A percentile compares a stretch with the other conserved stretches of the same genome.
phyloP scores from a whole-genome alignment of 2,888 invertebrate genomes.

The Augochlorella aurata region DNA sequence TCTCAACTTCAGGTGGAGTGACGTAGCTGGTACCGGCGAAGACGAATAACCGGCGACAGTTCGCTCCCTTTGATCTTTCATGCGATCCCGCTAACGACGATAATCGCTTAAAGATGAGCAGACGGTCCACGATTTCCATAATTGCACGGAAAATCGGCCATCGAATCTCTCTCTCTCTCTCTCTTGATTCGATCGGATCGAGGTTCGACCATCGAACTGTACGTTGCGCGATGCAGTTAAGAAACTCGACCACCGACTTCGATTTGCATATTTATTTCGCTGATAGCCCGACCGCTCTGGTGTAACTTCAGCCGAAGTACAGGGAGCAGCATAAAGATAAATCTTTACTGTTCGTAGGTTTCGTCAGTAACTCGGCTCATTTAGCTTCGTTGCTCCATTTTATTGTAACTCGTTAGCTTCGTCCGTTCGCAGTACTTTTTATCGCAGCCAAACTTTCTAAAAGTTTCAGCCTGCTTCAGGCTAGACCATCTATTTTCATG shows the following conservation, averaged over 20 bases:
- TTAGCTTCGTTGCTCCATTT: background rate
- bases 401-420: background rate
- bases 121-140: slow-evolving; percentile 33
- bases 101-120: slow-evolving; percentile 26
- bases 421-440: background rate
- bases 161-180: background rate
- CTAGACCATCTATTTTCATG: no score
- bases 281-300: background rate
- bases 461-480: background rate
- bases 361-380: background rate
- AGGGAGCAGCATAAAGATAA: background rate
- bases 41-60: slow-evolving; percentile 32
- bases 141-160: slow-evolving; percentile 18
- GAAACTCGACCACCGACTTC: background rate
- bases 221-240: background rate
- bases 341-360: slow-evolving; percentile 3
- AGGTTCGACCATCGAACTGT: background rate
- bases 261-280: slow-evolving; percentile 1
- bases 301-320: background rate
- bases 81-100: slow-evolving; percentile 26
- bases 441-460: background rate
- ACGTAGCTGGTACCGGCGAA: slow-evolving; percentile 33
- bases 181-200: background rate
- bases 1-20: slow-evolving; percentile 53
- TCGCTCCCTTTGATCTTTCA: slow-evolving; percentile 18